Percentiles rank a stretch among this genome's conserved stretches.
Conservation (phyloP, 2,797 vertebrate genomes). For the Xiphophorus birchmanni region DNA sequence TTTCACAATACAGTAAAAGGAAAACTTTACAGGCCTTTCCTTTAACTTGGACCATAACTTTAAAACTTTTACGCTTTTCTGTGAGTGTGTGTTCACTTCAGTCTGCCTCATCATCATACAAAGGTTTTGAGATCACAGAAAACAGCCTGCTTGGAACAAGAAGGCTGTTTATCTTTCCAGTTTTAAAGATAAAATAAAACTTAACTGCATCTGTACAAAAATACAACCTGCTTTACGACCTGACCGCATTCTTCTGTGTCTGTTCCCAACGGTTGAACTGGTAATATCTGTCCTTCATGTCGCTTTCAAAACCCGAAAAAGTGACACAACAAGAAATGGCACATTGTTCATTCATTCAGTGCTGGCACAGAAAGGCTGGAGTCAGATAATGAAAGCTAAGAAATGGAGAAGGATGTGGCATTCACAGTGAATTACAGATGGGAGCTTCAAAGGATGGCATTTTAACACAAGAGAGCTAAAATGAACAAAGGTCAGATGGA, state of each 20-base stretch:
- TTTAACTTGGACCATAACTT: constrained; percentile 26
- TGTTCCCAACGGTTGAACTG: not conserved
- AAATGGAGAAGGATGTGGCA: not conserved
- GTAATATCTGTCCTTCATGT: constrained; percentile 1
- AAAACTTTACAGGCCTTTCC: constrained; percentile 33
- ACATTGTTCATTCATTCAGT: not conserved
- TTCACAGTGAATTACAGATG: constrained; percentile 3
- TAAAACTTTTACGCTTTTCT: not conserved
- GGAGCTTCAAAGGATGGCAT: not conserved
- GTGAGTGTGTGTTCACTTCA: constrained; percentile 2
- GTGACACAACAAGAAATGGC: not conserved
- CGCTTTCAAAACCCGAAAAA: not conserved
- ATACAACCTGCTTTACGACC: not conserved
- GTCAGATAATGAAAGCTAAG: constrained; percentile 3
- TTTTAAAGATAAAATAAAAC: not conserved
- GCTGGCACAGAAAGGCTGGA: not conserved
- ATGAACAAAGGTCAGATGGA: not conserved
- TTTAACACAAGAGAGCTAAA: not conserved
- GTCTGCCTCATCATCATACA: not conserved
- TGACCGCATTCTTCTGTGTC: not conserved
- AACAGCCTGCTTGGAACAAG: constrained; percentile 4
- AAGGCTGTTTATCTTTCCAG: not conserved
- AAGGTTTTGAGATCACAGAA: constrained; percentile 1
- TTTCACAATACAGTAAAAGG: constrained; percentile 47
- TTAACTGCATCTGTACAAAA: not conserved